Evolutionary conservation across 2,113 vertebrate genomes (phyloP).

Genomic region (Danionella cerebrum): DNA sequence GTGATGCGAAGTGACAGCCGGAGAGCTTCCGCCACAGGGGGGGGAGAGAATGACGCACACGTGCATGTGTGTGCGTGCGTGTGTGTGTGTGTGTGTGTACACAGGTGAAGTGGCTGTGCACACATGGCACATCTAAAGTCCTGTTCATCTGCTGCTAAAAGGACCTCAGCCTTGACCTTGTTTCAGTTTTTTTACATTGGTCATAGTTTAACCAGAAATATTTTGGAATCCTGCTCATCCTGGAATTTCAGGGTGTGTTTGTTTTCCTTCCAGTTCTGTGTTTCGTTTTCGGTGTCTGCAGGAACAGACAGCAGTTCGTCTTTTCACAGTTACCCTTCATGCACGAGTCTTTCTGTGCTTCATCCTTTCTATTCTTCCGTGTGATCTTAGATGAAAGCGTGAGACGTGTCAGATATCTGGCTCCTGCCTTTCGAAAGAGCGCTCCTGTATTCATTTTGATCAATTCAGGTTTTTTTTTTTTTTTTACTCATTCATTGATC

Average conservation of each 20-base stretch:
- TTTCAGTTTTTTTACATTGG: neutral
- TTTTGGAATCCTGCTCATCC: neutral
- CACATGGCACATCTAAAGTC: neutral
- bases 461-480: neutral
- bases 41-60: neutral
- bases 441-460: neutral
- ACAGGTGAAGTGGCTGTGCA: neutral
- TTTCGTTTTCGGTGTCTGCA: neutral
- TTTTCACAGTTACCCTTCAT: neutral
- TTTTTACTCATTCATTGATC: neutral
- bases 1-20: neutral
- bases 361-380: neutral
- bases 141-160: neutral
- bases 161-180: neutral
- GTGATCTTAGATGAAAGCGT: constrained; percentile 12
- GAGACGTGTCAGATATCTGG: neutral
- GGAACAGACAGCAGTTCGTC: neutral
- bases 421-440: neutral
- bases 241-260: neutral
- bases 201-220: neutral
- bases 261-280: neutral
- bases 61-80: neutral
- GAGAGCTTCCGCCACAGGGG: neutral
- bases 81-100: neutral
- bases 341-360: neutral